Evolutionary conservation across 2,113 vertebrate genomes (phyloP), one percentile per base, ranked within the genome.

Genomic region (Pantherophis guttatus): DNA sequence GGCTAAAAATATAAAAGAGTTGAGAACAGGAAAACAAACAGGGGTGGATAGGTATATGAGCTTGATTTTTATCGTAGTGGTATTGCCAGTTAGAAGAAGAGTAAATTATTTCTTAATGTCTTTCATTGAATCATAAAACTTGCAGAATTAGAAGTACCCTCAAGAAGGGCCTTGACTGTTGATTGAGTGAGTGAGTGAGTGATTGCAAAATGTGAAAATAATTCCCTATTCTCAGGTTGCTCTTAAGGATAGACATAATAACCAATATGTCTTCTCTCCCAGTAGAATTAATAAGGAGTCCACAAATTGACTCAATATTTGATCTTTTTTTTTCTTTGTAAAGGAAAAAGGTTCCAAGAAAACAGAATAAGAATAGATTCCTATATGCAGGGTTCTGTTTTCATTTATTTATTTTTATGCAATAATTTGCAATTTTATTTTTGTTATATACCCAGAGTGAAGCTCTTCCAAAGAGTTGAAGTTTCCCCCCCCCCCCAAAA

Each of bases 1-100:
- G 44, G 55, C 96, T 97, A 96, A 97, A 98, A 97, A 96, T 97
- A 97, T 86, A 93, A 93, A 0, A 7, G 21, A 19, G 86, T 85
- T 70, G 44, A 95, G 81, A 11, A 2, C 90, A 91, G 89, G 94
- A 94, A 89, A 94, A 87, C 90, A 93, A 57, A 86, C 33, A 52
- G 24, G 48, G 53, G 19, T 53, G 90, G 23, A 96, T 92, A 94
- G 75, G 94, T 92, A 24, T 33, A 44, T 54, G 94, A 88, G 10
- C 9, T 53, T 92, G 91, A 95, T 90, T 53, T 91, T 89, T 58
- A 33, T 70, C 19, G 11, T 0, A 0, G 29, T 75, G 0, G 3
- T n/a, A 5, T 4, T 88, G 0, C 52, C 54, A 62, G 57, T 48
- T 65, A 54, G 1, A 5, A 5, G 24, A 93, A 91, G 6, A 39